A percentile compares a stretch with the other conserved stretches of the same genome.
These are phyloP conservation scores for human DNA, from an alignment of 2,113 vertebrate genomes.

Conservation along the genomic window DNA sequence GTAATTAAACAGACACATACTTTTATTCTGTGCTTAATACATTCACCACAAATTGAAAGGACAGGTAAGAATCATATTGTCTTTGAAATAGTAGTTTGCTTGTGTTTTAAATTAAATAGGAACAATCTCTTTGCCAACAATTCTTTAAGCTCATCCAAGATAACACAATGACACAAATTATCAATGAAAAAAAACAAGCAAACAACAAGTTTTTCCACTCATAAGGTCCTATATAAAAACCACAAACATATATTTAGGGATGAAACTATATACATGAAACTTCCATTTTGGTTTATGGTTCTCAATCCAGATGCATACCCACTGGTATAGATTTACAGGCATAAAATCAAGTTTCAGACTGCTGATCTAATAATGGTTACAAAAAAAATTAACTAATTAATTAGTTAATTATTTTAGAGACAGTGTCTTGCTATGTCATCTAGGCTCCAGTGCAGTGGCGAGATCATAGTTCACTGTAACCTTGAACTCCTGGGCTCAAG, in stretches of 20 bases:
- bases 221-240: neutral
- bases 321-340: neutral
- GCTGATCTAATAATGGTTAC: neutral
- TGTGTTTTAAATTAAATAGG: neutral
- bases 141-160: neutral
- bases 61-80: neutral
- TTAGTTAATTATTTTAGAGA: too few species aligned
- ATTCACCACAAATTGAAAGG: constrained; percentile 1
- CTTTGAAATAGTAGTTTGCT: neutral
- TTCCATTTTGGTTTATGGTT: neutral
- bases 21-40: neutral
- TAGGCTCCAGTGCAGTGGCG: too few species aligned
- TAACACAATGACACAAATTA: constrained; percentile 35
- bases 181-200: neutral
- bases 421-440: too few species aligned
- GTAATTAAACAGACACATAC: neutral
- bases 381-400: neutral
- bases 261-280: neutral
- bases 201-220: constrained; percentile 3
- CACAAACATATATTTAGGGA: neutral
- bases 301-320: neutral
- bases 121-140: neutral
- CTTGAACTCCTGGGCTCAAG: too few species aligned
- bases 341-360: constrained; percentile 19
- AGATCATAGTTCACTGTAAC: too few species aligned